These are phyloP conservation scores for Cossypha niveicapilla DNA, from an alignment of 2,797 vertebrate species.

Conservation along the genomic window DNA sequence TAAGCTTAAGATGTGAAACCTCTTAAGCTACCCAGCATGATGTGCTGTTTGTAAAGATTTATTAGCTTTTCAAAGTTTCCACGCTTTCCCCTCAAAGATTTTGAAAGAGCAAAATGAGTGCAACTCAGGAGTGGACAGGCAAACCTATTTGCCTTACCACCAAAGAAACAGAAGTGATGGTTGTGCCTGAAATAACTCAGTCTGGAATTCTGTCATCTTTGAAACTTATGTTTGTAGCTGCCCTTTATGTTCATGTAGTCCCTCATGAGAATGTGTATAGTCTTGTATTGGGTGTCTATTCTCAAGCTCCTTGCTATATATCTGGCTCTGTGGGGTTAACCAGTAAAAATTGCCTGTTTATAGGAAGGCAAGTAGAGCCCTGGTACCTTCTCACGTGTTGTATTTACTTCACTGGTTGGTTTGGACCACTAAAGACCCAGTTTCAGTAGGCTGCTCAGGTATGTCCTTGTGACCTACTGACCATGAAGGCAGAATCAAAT, in stretches of 20 bases:
- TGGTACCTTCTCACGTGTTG: rapidly evolving
- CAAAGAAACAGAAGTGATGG: background rate
- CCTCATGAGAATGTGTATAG: background rate
- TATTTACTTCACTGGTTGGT: background rate
- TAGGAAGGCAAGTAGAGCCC: background rate
- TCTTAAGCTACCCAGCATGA: background rate
- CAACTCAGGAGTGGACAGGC: background rate
- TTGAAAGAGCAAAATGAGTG: background rate
- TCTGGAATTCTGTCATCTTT: background rate
- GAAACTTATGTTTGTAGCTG: background rate
- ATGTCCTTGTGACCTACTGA: background rate
- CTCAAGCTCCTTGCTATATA: background rate
- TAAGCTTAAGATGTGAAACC: background rate
- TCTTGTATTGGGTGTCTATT: background rate
- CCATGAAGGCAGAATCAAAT: background rate
- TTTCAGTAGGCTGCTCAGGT: background rate
- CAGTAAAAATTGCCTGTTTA: background rate
- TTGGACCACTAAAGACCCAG: background rate
- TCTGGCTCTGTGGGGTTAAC: background rate
- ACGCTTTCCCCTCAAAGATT: background rate
- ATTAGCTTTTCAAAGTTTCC: background rate
- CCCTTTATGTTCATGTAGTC: background rate
- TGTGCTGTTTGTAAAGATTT: background rate
- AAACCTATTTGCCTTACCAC: background rate
- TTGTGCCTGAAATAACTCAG: background rate